These are phyloP conservation scores for Panulirus ornatus DNA, from an alignment of 1,140 invertebrate species.

Conservation along the genomic window DNA sequence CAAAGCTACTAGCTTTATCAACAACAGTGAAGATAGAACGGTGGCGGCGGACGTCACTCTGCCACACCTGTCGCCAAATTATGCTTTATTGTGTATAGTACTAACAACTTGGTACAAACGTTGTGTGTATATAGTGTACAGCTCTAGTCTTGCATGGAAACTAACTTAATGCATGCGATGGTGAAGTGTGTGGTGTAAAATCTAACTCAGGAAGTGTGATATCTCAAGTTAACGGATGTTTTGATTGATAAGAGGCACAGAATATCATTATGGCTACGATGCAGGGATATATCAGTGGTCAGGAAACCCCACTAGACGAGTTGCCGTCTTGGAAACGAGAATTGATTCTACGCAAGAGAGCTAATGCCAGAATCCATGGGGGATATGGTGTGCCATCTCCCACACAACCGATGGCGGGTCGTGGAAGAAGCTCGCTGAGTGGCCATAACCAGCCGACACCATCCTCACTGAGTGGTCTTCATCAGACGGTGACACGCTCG, in stretches of 20 bases:
- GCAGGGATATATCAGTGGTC: slow-evolving; percentile 64
- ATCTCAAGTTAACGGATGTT: slow-evolving; percentile 67
- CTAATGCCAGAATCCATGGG: slow-evolving; percentile 70
- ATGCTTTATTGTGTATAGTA: slow-evolving; percentile 45
- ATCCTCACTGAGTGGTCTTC: slow-evolving; percentile 71
- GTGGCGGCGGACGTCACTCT: slow-evolving; percentile 53
- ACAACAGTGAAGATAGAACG: slow-evolving; percentile 69
- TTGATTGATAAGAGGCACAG: slow-evolving; percentile 52
- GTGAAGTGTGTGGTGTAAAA: slow-evolving; percentile 50
- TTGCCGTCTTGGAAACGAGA: slow-evolving; percentile 73
- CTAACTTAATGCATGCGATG: slow-evolving; percentile 19
- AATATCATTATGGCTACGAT: slow-evolving; percentile 54
- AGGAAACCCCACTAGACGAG: slow-evolving; percentile 69
- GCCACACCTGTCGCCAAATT: slow-evolving; percentile 27
- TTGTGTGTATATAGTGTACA: slow-evolving; percentile 55
- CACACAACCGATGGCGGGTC: slow-evolving; percentile 49
- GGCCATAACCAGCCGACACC: slow-evolving; percentile 49
- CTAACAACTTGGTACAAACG: not conserved
- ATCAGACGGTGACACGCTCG: slow-evolving; percentile 58
- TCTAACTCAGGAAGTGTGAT: slow-evolving; percentile 61
- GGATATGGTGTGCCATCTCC: slow-evolving; percentile 48
- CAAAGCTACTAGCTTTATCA: slow-evolving; percentile 63
- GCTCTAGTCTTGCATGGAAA: slow-evolving; percentile 51
- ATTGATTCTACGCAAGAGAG: slow-evolving; percentile 72
- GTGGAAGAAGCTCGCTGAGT: slow-evolving; percentile 66